A percentile compares a stretch with the other conserved stretches of the same genome.
Conservation (phyloP, 2,113 vertebrate genomes). For the Gymnogyps californianus region DNA sequence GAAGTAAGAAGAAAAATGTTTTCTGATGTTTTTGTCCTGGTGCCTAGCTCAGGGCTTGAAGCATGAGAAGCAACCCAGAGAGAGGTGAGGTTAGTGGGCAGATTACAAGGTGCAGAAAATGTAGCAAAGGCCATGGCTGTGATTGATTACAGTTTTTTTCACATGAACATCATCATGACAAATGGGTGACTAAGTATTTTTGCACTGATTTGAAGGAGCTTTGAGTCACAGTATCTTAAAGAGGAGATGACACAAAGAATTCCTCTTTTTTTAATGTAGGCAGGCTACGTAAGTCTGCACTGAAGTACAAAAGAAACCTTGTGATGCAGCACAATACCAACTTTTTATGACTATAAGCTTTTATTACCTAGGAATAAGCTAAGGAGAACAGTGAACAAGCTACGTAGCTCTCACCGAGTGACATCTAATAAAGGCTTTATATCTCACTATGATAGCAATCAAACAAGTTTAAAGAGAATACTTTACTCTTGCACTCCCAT, state of each 20-base stretch:
- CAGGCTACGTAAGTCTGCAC: background rate
- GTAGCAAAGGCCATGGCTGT: background rate
- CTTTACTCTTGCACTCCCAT: background rate
- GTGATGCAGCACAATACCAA: background rate
- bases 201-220: background rate
- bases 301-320: background rate
- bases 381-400: background rate
- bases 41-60: background rate
- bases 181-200: background rate
- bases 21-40: background rate
- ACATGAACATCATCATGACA: background rate
- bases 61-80: background rate
- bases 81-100: background rate
- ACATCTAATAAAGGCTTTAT: background rate
- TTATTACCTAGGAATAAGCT: background rate
- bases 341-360: background rate
- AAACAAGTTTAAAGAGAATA: background rate
- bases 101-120: background rate
- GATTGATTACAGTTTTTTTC: background rate
- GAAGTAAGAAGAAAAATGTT: background rate
- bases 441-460: background rate
- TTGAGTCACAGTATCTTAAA: background rate
- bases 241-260: background rate
- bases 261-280: background rate
- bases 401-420: background rate